These are phyloP conservation scores for Drosophila obscura DNA, from an alignment of 1,140 invertebrate species.

Conservation along the genomic window DNA sequence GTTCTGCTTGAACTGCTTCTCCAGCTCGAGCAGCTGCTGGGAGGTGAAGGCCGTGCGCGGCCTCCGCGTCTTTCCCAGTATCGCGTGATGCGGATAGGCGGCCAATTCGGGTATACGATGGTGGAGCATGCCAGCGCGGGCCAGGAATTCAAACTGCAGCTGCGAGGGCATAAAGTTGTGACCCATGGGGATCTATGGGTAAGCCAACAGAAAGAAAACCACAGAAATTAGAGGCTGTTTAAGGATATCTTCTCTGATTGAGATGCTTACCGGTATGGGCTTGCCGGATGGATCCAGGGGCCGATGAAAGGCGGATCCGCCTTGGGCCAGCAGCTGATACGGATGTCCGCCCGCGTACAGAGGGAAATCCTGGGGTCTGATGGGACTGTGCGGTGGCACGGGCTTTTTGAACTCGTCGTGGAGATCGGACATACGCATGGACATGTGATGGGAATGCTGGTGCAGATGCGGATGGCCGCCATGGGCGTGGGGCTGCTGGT, in stretches of 20 bases:
- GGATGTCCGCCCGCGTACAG: slow-evolving; percentile 83
- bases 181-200: slow-evolving; percentile 73
- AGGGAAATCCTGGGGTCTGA: slow-evolving; percentile 80
- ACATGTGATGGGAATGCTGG: slow-evolving; percentile 62
- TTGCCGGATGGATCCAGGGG: slow-evolving; percentile 82
- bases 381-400: slow-evolving; percentile 77
- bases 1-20: slow-evolving; percentile 99
- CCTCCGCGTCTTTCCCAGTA: slow-evolving; percentile 96
- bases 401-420: slow-evolving; percentile 83
- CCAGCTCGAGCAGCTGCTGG: slow-evolving; percentile 98
- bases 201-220: not conserved
- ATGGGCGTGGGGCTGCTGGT: slow-evolving; percentile 62
- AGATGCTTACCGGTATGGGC: slow-evolving; percentile 75
- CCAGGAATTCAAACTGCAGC: slow-evolving; percentile 93
- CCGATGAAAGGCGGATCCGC: slow-evolving; percentile 79
- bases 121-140: slow-evolving; percentile 93
- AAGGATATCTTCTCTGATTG: no score
- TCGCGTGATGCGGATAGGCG: slow-evolving; percentile 87
- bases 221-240: not conserved
- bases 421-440: slow-evolving; percentile 75
- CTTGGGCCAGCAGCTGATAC: slow-evolving; percentile 78
- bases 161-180: slow-evolving; percentile 87
- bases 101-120: slow-evolving; percentile 90
- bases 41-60: slow-evolving; percentile 99
- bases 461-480: slow-evolving; percentile 3